Percentiles rank a stretch among this genome's conserved stretches.
These are phyloP conservation scores for Atractosteus spatula DNA, from an alignment of 2,113 vertebrate species.

Conservation along the genomic window DNA sequence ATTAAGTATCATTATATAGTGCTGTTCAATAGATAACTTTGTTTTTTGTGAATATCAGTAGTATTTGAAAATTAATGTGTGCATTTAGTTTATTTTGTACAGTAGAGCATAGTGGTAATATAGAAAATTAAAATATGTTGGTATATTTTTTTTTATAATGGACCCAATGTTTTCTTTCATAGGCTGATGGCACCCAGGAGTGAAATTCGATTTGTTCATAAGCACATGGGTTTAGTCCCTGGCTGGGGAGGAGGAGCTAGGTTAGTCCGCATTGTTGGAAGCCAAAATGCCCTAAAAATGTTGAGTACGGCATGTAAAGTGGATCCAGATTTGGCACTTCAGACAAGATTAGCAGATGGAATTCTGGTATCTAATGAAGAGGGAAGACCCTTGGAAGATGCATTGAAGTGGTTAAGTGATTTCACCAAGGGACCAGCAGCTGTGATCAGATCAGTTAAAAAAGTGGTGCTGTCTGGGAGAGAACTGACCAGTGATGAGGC, in stretches of 20 bases:
- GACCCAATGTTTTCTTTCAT: slow-evolving; percentile 27
- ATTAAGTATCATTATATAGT: too few relatives aligned
- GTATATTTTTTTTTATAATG: background rate
- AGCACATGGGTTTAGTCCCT: slow-evolving; percentile 89
- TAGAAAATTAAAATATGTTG: background rate
- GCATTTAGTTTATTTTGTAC: background rate
- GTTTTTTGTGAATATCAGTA: background rate
- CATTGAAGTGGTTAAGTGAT: slow-evolving; percentile 71
- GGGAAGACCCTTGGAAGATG: slow-evolving; percentile 43
- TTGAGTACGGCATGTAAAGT: slow-evolving; percentile 67
- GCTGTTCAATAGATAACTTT: background rate
- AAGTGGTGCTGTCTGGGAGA: slow-evolving; percentile 70
- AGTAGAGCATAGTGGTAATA: too few relatives aligned
- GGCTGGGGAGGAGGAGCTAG: slow-evolving; percentile 87
- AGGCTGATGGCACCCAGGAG: slow-evolving; percentile 84
- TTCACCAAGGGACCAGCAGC: slow-evolving; percentile 68
- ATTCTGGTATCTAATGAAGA: slow-evolving; percentile 50
- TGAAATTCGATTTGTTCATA: slow-evolving; percentile 91
- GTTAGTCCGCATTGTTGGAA: slow-evolving; percentile 74
- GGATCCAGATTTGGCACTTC: slow-evolving; percentile 60
- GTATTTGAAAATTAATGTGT: background rate
- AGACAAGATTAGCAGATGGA: slow-evolving; percentile 73
- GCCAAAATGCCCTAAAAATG: slow-evolving; percentile 72
- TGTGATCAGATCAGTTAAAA: slow-evolving; percentile 80
- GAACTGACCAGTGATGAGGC: slow-evolving; percentile 80